These are phyloP conservation scores for Eulemur rufifrons DNA, from an alignment of 2,113 vertebrate genomes.

Conservation along the genomic window DNA sequence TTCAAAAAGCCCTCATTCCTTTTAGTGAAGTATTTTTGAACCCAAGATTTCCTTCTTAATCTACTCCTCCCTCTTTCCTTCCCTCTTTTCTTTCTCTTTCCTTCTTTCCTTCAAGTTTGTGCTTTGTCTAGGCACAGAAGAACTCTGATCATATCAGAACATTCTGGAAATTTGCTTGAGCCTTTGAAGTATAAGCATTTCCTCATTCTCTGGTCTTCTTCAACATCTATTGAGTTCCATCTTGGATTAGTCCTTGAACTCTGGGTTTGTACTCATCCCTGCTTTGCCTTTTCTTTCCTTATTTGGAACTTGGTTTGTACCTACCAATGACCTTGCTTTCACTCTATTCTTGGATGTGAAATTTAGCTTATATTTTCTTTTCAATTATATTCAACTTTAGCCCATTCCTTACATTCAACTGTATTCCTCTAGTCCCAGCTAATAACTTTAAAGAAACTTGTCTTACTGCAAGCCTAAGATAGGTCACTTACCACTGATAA, in stretches of 20 bases:
- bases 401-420: background rate
- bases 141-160: background rate
- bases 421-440: background rate
- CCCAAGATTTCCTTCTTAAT: background rate
- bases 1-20: background rate
- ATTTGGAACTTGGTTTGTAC: background rate
- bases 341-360: background rate
- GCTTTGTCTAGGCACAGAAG: background rate
- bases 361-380: constrained; percentile 10
- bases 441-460: background rate
- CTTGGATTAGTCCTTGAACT: background rate
- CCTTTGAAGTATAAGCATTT: background rate
- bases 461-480: background rate
- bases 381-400: background rate
- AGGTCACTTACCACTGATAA: background rate
- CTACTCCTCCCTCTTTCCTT: background rate
- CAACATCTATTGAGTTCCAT: background rate
- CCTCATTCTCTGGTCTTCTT: background rate
- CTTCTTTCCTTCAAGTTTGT: background rate
- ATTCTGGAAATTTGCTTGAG: background rate
- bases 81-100: background rate
- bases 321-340: background rate
- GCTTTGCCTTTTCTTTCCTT: background rate
- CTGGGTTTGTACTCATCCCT: background rate
- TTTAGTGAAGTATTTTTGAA: constrained; percentile 6